phyloP scores from a whole-genome alignment of 2,113 vertebrate species.

The Tylochromis polylepis region DNA sequence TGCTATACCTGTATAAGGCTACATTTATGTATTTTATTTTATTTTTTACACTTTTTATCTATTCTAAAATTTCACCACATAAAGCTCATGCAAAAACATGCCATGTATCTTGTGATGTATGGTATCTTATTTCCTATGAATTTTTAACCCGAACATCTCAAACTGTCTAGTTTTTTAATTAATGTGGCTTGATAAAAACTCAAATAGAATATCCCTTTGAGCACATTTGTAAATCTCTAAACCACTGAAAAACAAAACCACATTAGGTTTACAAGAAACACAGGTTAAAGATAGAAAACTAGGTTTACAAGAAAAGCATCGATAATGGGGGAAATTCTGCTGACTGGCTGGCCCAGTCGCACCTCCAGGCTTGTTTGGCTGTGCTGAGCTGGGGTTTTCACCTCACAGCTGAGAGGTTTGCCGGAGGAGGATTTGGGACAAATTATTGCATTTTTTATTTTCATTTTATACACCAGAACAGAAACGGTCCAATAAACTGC shows the following conservation, averaged over 20 bases:
- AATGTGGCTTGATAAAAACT: no score
- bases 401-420: neutral
- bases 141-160: no score
- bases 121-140: no score
- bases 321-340: neutral
- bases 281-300: accelerated
- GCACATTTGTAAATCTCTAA: neutral
- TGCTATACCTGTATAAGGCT: no score
- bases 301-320: neutral
- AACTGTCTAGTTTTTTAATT: no score
- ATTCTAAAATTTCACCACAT: no score
- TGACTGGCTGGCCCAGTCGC: accelerated
- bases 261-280: neutral
- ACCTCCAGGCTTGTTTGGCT: neutral
- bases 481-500: neutral
- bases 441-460: neutral
- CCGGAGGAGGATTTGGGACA: neutral
- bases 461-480: neutral
- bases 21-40: no score
- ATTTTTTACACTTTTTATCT: no score
- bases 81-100: no score
- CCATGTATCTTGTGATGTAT: no score
- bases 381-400: neutral
- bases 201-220: no score
- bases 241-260: no score